Conservation (phyloP, 2,113 vertebrate species). For the Chaetura pelagica region DNA sequence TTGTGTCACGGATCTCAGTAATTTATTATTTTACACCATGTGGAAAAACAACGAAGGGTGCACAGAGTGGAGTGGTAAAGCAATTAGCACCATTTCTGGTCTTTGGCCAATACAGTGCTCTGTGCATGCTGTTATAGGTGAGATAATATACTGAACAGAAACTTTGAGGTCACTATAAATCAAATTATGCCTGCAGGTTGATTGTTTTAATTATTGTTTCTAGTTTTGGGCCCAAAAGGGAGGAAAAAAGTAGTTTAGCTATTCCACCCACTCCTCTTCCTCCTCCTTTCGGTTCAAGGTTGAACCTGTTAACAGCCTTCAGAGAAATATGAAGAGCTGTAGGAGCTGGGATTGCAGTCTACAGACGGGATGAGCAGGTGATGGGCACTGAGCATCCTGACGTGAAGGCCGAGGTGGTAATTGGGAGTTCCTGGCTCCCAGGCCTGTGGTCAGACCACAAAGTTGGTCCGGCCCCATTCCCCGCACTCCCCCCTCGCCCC, state of each 20-base stretch:
- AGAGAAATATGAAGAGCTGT: not conserved
- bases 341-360: not conserved
- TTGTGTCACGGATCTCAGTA: not conserved
- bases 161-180: not conserved
- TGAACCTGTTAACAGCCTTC: not conserved
- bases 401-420: not conserved
- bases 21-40: not conserved
- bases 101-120: conserved; percentile 2
- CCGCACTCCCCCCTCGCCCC: not conserved
- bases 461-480: not conserved
- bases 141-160: not conserved
- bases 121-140: not conserved
- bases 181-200: not conserved
- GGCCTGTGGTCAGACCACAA: conserved; percentile 3
- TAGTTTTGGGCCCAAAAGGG: not conserved
- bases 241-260: not conserved
- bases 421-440: conserved; percentile 26
- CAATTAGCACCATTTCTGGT: not conserved
- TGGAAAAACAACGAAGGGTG: not conserved
- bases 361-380: not conserved
- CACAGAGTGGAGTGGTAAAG: not conserved
- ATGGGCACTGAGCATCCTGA: not conserved
- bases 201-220: conserved; percentile 7
- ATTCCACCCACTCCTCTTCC: not conserved
- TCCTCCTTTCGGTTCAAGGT: not conserved